phyloP scores from a whole-genome alignment of 2,113 vertebrate species.

The Antigone vipio region DNA sequence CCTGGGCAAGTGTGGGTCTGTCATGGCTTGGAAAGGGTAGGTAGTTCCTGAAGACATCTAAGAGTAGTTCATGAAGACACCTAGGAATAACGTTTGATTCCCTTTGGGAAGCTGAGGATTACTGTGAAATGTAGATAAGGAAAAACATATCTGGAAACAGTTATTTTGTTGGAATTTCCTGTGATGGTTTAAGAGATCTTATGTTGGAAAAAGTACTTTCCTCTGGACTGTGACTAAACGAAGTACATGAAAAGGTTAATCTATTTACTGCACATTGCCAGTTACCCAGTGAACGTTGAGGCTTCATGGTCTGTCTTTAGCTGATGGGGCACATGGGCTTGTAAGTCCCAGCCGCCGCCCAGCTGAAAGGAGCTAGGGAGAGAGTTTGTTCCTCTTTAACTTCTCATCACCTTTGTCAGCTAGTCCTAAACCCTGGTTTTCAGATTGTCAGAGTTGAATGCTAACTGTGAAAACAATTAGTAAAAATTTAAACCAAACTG shows the following conservation, averaged over 20 bases:
- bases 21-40: neutral
- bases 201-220: neutral
- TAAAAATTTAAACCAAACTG: neutral
- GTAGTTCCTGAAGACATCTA: neutral
- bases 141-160: neutral
- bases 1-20: accelerated
- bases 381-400: neutral
- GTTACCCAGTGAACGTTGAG: neutral
- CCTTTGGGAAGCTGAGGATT: neutral
- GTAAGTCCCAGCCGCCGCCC: accelerated
- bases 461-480: neutral
- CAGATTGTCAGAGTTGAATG: neutral
- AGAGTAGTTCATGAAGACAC: neutral
- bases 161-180: neutral
- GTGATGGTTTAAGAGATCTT: neutral
- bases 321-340: neutral
- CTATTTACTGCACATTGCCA: neutral
- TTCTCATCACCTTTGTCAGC: neutral
- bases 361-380: neutral
- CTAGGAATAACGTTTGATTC: neutral
- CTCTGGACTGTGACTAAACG: neutral
- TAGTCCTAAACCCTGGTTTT: neutral
- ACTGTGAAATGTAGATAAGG: neutral
- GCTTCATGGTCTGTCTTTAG: neutral
- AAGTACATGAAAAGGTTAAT: neutral